Evolutionary conservation across 2,888 invertebrate species (phyloP).

Genomic region (Trisateles emortualis): DNA sequence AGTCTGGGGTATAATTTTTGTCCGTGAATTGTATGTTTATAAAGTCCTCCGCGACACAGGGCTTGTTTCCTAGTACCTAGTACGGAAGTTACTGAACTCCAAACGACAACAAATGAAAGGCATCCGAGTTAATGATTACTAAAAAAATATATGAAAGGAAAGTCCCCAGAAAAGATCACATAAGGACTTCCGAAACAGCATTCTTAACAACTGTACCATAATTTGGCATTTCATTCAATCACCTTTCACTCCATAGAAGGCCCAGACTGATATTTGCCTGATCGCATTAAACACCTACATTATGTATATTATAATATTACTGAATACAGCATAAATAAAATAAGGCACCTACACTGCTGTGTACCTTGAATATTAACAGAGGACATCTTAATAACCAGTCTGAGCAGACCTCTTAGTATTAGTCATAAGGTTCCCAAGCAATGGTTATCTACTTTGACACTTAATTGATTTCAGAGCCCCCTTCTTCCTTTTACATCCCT

Average conservation of each 20-base stretch:
- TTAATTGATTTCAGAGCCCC: no score
- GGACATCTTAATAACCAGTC: neutral
- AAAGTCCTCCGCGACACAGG: no score
- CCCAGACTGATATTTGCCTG: neutral
- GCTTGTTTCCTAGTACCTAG: no score
- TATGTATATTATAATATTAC: neutral
- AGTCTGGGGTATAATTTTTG: no score
- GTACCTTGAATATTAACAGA: neutral
- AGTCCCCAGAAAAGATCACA: neutral
- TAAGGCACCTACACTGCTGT: neutral
- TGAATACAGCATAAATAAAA: neutral
- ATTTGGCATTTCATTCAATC: neutral
- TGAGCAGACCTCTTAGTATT: neutral
- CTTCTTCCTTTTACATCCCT: no score
- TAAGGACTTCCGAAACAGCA: neutral
- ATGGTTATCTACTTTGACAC: neutral
- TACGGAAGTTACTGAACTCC: neutral
- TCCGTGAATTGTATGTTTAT: no score
- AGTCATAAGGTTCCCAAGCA: no score
- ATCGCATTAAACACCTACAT: neutral
- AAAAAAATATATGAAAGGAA: neutral
- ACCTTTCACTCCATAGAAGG: slow-evolving; percentile 10
- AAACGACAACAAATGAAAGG: neutral
- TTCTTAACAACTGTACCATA: neutral
- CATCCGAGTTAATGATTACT: neutral